These are phyloP conservation scores for Cladopsammia gracilis DNA, from an alignment of 64 coral and sea anemone species.

Conservation along the genomic window DNA sequence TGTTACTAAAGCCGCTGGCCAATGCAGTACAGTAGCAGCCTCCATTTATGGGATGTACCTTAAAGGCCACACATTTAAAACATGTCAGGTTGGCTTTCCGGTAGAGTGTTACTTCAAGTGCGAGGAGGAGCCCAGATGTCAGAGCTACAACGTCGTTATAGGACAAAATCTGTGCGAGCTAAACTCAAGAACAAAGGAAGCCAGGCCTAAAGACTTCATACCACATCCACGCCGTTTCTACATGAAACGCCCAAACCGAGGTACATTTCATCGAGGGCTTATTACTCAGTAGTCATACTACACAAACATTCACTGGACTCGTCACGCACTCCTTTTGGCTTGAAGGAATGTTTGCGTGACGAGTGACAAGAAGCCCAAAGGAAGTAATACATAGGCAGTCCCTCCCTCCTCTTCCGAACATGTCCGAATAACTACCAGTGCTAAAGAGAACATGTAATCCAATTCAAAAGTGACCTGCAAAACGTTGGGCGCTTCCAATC, in stretches of 20 bases:
- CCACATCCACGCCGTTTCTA: neutral
- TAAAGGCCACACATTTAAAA: neutral
- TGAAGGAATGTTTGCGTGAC: too few relatives aligned
- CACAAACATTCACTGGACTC: too few relatives aligned
- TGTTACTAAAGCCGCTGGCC: neutral
- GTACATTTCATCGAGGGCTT: neutral
- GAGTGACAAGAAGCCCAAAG: too few relatives aligned
- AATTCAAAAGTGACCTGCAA: too few relatives aligned
- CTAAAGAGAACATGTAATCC: too few relatives aligned
- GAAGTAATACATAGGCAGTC: too few relatives aligned
- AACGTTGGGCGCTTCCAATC: too few relatives aligned
- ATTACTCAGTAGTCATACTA: too few relatives aligned
- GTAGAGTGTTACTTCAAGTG: neutral
- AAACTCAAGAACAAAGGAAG: constrained; percentile 13
- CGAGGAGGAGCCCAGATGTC: neutral
- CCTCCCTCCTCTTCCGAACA: too few relatives aligned
- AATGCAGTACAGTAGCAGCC: neutral
- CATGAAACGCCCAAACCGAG: constrained; percentile 1
- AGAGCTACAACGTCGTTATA: constrained; percentile 12
- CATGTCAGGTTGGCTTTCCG: neutral
- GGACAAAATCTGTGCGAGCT: constrained; percentile 1
- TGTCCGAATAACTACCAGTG: too few relatives aligned
- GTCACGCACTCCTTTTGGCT: too few relatives aligned
- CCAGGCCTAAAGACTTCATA: constrained; percentile 4
- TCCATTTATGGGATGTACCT: constrained; percentile 19